Conservation (phyloP, 1,140 invertebrate genomes). For the Hestina assimilis region DNA sequence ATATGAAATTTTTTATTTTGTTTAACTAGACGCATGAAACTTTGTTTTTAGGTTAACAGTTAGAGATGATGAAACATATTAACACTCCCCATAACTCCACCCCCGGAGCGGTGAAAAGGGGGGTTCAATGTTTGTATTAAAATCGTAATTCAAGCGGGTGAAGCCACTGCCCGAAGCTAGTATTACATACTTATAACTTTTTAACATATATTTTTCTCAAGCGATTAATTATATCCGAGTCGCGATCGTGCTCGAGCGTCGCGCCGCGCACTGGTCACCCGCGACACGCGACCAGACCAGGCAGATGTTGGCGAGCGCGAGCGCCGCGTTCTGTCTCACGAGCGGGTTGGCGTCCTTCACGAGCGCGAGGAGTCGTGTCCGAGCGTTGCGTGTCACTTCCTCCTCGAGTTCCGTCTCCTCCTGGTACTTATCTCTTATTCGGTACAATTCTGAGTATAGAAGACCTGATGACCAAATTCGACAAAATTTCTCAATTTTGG, state of each 20-base stretch:
- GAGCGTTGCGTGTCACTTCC: constrained; percentile 48
- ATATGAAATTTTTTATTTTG: too few relatives aligned
- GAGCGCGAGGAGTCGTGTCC: constrained; percentile 79
- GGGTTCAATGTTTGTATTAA: too few relatives aligned
- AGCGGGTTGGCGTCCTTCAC: constrained; percentile 79
- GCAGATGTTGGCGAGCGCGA: constrained; percentile 76
- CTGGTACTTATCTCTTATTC: constrained; percentile 42
- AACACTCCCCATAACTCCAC: too few relatives aligned
- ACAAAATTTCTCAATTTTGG: too few relatives aligned
- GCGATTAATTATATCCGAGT: constrained; percentile 6
- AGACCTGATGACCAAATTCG: constrained; percentile 56
- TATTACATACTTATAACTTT: too few relatives aligned
- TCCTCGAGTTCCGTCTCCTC: constrained; percentile 52
- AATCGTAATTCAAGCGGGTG: too few relatives aligned
- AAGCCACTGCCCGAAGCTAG: too few relatives aligned
- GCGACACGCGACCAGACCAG: constrained; percentile 52
- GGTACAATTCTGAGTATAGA: constrained; percentile 59
- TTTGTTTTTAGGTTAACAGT: too few relatives aligned
- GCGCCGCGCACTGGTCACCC: constrained; percentile 7
- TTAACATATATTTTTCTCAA: constrained; percentile 1
- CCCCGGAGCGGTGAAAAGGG: too few relatives aligned
- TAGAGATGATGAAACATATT: too few relatives aligned
- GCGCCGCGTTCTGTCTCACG: constrained; percentile 80
- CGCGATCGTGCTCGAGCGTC: background rate
- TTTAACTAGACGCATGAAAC: too few relatives aligned